These are phyloP conservation scores for Callimorpha dominula DNA, from an alignment of 2,888 invertebrate species.

Conservation along the genomic window DNA sequence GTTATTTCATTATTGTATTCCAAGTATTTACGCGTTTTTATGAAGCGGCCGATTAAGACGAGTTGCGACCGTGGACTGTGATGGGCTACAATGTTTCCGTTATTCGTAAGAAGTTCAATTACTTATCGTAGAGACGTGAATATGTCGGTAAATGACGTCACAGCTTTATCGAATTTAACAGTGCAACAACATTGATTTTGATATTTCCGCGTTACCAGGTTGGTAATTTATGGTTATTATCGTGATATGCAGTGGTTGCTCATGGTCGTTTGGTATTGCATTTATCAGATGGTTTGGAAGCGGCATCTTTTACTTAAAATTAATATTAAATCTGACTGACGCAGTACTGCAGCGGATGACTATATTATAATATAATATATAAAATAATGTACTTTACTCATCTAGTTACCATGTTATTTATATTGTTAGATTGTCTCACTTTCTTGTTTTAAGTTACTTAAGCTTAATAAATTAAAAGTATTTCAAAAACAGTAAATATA, in stretches of 20 bases:
- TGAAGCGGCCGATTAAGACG: constrained; percentile 13
- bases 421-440: no score
- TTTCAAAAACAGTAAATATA: no score
- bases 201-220: neutral
- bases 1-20: constrained; percentile 11
- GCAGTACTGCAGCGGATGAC: no score
- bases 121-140: constrained; percentile 15
- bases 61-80: constrained; percentile 11
- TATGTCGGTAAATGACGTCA: constrained; percentile 12
- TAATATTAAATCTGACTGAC: neutral
- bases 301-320: no score
- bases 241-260: neutral
- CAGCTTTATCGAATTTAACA: neutral
- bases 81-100: constrained; percentile 9
- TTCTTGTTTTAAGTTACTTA: no score
- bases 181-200: neutral
- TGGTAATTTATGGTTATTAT: neutral
- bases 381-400: no score
- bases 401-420: no score
- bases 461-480: no score
- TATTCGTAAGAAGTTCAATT: constrained; percentile 17
- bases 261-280: neutral
- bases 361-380: no score
- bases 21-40: constrained; percentile 7
- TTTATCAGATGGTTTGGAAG: neutral